phyloP scores from a whole-genome alignment of 2,113 vertebrate genomes.

The Merops nubicus region DNA sequence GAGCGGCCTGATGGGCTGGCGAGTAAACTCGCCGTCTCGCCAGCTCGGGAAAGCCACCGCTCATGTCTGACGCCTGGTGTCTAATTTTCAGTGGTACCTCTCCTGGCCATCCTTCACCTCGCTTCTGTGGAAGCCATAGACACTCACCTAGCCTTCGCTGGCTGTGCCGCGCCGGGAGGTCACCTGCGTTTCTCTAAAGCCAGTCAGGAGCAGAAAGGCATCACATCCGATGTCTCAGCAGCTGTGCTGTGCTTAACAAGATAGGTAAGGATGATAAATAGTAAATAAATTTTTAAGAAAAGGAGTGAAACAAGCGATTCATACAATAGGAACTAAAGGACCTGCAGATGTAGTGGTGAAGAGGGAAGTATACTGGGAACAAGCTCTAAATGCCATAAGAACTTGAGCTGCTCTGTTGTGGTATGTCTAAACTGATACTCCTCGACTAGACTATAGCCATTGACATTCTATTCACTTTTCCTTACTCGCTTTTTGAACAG shows the following conservation, averaged over 20 bases:
- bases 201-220: rapidly evolving
- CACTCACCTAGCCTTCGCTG: rapidly evolving
- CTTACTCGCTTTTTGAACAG: rapidly evolving
- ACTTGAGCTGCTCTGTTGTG: neutral
- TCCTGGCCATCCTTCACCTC: rapidly evolving
- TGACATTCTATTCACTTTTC: too few relatives aligned
- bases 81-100: rapidly evolving
- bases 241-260: neutral
- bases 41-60: rapidly evolving
- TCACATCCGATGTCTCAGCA: rapidly evolving
- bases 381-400: neutral
- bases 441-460: too few relatives aligned
- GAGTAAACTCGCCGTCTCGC: rapidly evolving
- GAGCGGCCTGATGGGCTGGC: neutral
- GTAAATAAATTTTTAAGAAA: neutral
- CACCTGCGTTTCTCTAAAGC: rapidly evolving
- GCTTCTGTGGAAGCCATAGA: rapidly evolving
- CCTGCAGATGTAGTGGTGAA: rapidly evolving
- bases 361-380: neutral
- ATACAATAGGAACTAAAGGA: neutral
- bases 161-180: rapidly evolving
- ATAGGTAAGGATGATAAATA: rapidly evolving
- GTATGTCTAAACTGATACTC: neutral
- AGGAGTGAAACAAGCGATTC: neutral
- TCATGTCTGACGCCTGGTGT: rapidly evolving